Base-by-base conservation (phyloP, 1,140 invertebrate genomes). In the Andricus grossulariae region DNA sequence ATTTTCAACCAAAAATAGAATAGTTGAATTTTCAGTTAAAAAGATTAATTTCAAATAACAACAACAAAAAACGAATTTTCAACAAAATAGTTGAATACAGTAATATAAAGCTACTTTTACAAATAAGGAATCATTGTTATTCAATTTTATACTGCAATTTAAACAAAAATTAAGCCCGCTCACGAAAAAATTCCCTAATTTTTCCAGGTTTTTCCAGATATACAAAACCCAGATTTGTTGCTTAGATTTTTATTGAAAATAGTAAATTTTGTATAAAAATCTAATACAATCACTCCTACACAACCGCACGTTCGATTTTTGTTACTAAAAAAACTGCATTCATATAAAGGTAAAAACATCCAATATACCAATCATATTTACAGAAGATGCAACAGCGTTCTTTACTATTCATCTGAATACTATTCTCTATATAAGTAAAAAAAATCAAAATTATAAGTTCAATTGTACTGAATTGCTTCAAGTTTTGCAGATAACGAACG, bases 161-260 rank as follows among this genome's bases (percentile, higher is more conserved):
- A 25, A 1, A 25, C 25, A 32, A 32, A 32, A 32, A 32, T 32
- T 3, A n/a, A n/a, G n/a, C n/a, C n/a, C n/a, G n/a, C n/a, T n/a
- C n/a, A n/a, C n/a, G n/a, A n/a, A 32, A 32, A 32, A 32, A 32
- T 32, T 3, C 5, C 25, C 25, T 32, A 5, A 32, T 5, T 5
- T 5, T 32, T 32, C 4, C 25, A 32, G 25, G 4, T 32, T 32
- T 32, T 5, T 5, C 25, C 1, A 3, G 25, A 3, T 25, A 25
- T 2, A 25, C 25, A 32, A 45, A 45, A 10, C 0, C 7, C 39
- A 45, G 4, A 45, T 10, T 11, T 45, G 39, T 39, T 76, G 71
- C 76, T 79, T 70, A 73, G 7, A 78, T 71, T 81, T 81, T 85
- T 84, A 87, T 82, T 86, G 45, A 83, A 84, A 83, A 82, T 83